phyloP scores from a whole-genome alignment of 2,888 invertebrate genomes.

The Busseola fusca region DNA sequence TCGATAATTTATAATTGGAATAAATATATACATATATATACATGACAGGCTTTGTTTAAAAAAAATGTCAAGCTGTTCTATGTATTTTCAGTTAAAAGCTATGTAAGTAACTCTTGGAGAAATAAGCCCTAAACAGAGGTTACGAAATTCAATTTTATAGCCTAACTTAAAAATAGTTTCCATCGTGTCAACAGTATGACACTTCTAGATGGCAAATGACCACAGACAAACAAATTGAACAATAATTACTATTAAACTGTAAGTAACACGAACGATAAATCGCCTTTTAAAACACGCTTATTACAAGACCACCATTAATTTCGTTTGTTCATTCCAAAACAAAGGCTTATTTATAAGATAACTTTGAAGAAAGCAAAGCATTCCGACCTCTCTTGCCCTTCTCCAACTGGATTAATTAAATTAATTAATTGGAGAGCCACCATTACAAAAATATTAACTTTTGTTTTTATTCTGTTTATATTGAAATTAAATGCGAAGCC shows the following conservation, averaged over 20 bases:
- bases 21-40: no score
- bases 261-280: constrained; percentile 17
- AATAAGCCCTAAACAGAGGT: not conserved
- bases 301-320: constrained; percentile 45
- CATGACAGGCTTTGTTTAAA: no score
- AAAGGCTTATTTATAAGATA: constrained; percentile 60
- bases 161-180: not conserved
- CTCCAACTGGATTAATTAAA: constrained; percentile 61
- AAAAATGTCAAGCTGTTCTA: not conserved
- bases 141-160: not conserved
- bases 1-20: no score
- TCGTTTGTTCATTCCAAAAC: constrained; percentile 34
- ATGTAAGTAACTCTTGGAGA: not conserved
- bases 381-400: constrained; percentile 53
- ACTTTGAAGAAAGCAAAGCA: constrained; percentile 66
- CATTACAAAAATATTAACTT: constrained; percentile 54
- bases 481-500: constrained; percentile 23
- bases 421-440: constrained; percentile 59
- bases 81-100: not conserved
- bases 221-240: not conserved
- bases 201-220: not conserved
- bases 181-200: not conserved
- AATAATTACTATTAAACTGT: constrained; percentile 22
- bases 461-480: constrained; percentile 39
- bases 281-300: constrained; percentile 39